Evolutionary conservation across 1,140 invertebrate species (phyloP).

Genomic region (Ceratosolen fusciceps): DNA sequence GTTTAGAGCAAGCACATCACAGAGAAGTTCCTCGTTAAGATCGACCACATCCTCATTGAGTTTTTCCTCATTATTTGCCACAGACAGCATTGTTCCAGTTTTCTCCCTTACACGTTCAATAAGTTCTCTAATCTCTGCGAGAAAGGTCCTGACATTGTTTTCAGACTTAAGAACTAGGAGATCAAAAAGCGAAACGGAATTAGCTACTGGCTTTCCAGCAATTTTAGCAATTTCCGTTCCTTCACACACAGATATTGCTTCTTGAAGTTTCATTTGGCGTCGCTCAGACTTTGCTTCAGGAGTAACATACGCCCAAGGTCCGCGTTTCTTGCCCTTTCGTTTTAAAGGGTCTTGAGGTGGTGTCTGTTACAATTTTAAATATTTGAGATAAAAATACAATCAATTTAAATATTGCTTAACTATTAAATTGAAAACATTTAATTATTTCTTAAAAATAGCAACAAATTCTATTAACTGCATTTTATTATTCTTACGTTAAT

Average conservation of each 20-base stretch:
- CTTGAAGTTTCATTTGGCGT: constrained; percentile 71
- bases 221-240: constrained; percentile 65
- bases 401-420: too few species aligned
- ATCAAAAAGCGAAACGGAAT: constrained; percentile 64
- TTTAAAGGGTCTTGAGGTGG: constrained; percentile 61
- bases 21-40: constrained; percentile 58
- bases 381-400: too few species aligned
- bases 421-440: too few species aligned
- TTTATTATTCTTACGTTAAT: too few species aligned
- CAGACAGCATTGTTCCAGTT: constrained; percentile 53
- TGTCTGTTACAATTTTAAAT: constrained; percentile 39
- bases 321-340: constrained; percentile 66
- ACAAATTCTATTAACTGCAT: too few species aligned
- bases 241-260: constrained; percentile 69
- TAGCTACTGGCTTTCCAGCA: constrained; percentile 66
- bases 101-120: constrained; percentile 61
- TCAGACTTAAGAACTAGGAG: constrained; percentile 65
- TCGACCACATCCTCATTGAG: constrained; percentile 58
- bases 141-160: constrained; percentile 60
- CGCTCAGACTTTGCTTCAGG: constrained; percentile 69
- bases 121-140: constrained; percentile 61
- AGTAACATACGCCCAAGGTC: constrained; percentile 67
- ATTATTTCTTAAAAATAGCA: too few species aligned
- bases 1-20: constrained; percentile 58
- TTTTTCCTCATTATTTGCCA: constrained; percentile 48